Base-by-base conservation (phyloP, 1,140 invertebrate species). In the Lucilia cuprina region DNA sequence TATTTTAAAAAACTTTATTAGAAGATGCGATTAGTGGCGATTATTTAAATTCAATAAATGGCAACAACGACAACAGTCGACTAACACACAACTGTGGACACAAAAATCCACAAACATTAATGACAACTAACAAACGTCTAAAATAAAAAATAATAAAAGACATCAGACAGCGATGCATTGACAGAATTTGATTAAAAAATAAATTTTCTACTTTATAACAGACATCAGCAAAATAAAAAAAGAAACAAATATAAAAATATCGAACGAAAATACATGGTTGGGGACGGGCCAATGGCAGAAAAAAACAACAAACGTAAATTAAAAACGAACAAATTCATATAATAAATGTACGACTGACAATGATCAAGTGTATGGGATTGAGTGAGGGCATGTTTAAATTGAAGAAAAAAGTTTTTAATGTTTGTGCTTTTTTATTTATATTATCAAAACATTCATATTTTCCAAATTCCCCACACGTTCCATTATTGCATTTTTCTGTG, bases 1-100 rank as follows among this genome's bases (percentile, higher is more conserved):
- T 86, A 86, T 87, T 83, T 84, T 87, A 83, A 80, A 83, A 87
- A 86, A 85, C 84, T 74, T 84, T 85, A 80, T n/a, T 30, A 82
- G 82, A 82, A 82, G 82, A 17, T 17, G 30, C 50, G 21, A 82
- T 60, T 82, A 35, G 50, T n/a, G 50, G 50, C 14, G 34, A 82
- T 82, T 82, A 41, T 60, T 17, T 19, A 49, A 78, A 47, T 49
- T 25, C 41, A 34, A 78, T 60, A 60, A 41, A 60, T 60, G 74
- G 13, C 74, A 30, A 47, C 55, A n/a, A 17, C 55, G 5, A 17
- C 55, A 60, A n/a, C 55, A 17, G 14, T 10, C 41, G 25, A 30
- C 25, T 2, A 30, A 60, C 55, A n/a, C 14, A 17, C 55, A 60
- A 13, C 78, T 30, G 25, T 30, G 25, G 25, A 30, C 25, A 30